Conservation (phyloP, 2,797 vertebrate species). For the Micrastur ruficollis region DNA sequence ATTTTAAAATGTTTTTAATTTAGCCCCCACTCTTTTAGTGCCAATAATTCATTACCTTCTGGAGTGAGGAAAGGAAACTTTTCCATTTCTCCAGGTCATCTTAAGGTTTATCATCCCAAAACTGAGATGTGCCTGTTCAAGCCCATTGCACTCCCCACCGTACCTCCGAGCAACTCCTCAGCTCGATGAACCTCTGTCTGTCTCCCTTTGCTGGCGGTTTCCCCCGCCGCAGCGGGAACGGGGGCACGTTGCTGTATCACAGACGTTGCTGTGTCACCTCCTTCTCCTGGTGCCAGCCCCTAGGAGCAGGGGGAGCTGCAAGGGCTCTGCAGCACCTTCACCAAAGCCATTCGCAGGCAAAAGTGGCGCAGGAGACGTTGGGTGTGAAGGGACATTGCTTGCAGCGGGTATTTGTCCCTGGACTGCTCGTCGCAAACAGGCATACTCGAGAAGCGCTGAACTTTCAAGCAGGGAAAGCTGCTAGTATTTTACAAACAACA, state of each 20-base stretch:
- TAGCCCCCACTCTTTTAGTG: background rate
- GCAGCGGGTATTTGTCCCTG: background rate
- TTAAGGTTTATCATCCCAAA: background rate
- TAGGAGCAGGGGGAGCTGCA: background rate
- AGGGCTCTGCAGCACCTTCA: background rate
- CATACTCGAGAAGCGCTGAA: background rate
- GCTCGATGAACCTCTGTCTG: background rate
- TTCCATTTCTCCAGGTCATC: background rate
- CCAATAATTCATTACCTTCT: background rate
- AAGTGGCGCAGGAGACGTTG: background rate
- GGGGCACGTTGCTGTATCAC: background rate
- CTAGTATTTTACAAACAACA: background rate
- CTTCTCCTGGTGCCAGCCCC: background rate
- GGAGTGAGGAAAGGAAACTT: background rate
- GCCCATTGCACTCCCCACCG: background rate
- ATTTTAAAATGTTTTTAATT: background rate
- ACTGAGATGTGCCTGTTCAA: background rate
- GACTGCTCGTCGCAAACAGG: background rate
- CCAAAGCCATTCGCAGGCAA: background rate
- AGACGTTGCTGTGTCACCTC: background rate
- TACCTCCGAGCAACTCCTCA: background rate
- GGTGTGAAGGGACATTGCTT: background rate
- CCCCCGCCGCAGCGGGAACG: background rate
- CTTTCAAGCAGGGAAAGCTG: background rate
- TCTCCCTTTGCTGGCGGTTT: background rate